A percentile compares a stretch with the other conserved stretches of the same genome.
phyloP scores from a whole-genome alignment of 2,113 vertebrate genomes.

The Hippolais icterina region DNA sequence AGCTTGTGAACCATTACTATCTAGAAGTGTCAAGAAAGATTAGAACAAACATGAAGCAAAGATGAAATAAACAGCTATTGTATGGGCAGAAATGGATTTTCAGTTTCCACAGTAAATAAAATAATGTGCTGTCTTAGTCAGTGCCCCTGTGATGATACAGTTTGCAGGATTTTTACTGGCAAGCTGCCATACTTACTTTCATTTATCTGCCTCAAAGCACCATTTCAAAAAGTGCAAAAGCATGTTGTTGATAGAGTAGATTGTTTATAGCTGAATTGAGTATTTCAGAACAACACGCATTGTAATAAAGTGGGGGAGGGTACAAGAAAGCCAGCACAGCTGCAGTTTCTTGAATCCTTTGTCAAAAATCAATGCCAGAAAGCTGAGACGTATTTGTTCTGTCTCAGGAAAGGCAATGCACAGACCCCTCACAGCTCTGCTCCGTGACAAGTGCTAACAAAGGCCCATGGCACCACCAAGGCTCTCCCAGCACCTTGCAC shows the following conservation, averaged over 20 bases:
- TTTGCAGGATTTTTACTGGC: conserved; percentile 83
- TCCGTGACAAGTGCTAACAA: conserved; percentile 65
- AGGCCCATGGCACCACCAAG: neutral
- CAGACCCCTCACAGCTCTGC: conserved; percentile 56
- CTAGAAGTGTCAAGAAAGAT: conserved; percentile 70
- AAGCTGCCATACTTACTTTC: conserved; percentile 86
- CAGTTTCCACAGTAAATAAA: conserved; percentile 74
- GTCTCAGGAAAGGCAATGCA: conserved; percentile 53
- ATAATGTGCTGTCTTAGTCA: conserved; percentile 63
- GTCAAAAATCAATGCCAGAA: conserved; percentile 70
- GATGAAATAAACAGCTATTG: conserved; percentile 74
- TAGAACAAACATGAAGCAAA: conserved; percentile 74
- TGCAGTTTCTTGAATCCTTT: conserved; percentile 72
- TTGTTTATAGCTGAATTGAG: conserved; percentile 92
- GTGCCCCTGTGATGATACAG: conserved; percentile 68
- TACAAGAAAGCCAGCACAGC: conserved; percentile 55
- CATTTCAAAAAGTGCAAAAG: conserved; percentile 96
- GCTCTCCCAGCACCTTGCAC: conserved; percentile 29
- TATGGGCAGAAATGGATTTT: conserved; percentile 75
- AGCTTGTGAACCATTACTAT: conserved; percentile 66
- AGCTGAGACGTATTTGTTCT: conserved; percentile 58
- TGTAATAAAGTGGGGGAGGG: conserved; percentile 79
- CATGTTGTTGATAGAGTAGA: conserved; percentile 92
- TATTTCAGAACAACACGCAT: conserved; percentile 84
- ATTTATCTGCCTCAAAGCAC: conserved; percentile 90